phyloP scores from a whole-genome alignment of 1,140 invertebrate species.

The Anagrus nilaparvatae region DNA sequence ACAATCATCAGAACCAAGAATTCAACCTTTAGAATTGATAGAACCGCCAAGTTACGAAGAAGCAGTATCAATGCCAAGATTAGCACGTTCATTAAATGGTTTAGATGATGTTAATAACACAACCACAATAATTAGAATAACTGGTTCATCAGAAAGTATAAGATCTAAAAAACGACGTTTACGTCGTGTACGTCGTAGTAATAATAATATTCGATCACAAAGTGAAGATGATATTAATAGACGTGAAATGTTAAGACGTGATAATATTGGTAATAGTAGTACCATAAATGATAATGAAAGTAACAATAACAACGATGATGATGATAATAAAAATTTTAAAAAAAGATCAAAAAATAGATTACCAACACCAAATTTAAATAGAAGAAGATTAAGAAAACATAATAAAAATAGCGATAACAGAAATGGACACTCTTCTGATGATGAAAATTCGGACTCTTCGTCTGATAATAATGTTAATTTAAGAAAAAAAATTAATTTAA shows the following conservation, averaged over 20 bases:
- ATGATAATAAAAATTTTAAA: conserved; percentile 12
- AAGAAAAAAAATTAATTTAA: too few species aligned
- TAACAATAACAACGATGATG: neutral
- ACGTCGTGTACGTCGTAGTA: conserved; percentile 9
- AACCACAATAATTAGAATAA: conserved; percentile 16
- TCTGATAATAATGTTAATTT: too few species aligned
- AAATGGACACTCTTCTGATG: too few species aligned
- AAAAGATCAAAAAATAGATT: neutral
- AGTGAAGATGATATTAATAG: conserved; percentile 35
- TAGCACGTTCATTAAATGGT: conserved; percentile 33
- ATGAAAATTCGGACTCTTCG: conserved; percentile 8
- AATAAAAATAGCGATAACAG: too few species aligned
- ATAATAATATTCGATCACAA: conserved; percentile 19
- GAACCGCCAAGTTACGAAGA: conserved; percentile 62
- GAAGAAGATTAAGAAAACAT: too few species aligned
- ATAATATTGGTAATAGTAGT: too few species aligned
- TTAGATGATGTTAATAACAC: conserved; percentile 19
- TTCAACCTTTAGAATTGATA: conserved; percentile 49
- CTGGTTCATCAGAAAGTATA: conserved; percentile 33
- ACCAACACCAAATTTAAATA: neutral
- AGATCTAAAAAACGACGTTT: conserved; percentile 27
- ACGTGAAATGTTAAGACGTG: too few species aligned
- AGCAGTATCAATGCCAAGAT: conserved; percentile 57
- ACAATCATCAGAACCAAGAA: conserved; percentile 44
- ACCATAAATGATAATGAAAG: too few species aligned